Conservation (phyloP, 2,113 vertebrate species). For the Plestiodon gilberti region DNA sequence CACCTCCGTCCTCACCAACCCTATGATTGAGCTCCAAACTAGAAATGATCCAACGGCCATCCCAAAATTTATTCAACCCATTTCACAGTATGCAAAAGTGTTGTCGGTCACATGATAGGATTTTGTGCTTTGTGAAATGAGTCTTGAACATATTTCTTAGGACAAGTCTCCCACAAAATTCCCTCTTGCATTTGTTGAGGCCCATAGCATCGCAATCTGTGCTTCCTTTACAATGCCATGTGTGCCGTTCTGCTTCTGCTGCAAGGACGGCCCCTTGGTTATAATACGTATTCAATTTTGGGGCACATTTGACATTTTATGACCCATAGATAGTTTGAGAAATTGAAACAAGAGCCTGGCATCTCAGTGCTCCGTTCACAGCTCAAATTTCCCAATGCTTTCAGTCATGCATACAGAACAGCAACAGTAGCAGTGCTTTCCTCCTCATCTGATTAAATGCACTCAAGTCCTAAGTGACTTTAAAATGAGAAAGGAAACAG, state of each 20-base stretch:
- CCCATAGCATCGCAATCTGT: not conserved
- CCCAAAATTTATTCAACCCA: not conserved
- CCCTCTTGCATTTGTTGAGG: not conserved
- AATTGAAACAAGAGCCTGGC: not conserved
- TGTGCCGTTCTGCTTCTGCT: not conserved
- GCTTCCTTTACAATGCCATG: not conserved
- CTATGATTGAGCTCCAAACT: no score
- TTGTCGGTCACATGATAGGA: not conserved
- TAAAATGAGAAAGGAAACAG: not conserved
- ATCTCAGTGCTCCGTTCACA: not conserved
- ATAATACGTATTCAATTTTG: not conserved
- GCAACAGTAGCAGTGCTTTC: not conserved
- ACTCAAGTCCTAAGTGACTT: not conserved
- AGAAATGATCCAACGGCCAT: no score
- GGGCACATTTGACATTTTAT: conserved; percentile 1
- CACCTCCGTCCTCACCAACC: no score
- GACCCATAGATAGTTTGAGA: not conserved
- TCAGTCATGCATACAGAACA: not conserved
- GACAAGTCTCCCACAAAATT: not conserved
- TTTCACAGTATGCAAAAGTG: not conserved
- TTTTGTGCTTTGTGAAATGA: not conserved
- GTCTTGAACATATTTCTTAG: not conserved
- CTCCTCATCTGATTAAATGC: not conserved
- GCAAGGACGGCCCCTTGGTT: not conserved
- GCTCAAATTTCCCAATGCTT: not conserved